Base-by-base conservation (phyloP, 1,140 invertebrate species). In the Dufourea novaeangliae region DNA sequence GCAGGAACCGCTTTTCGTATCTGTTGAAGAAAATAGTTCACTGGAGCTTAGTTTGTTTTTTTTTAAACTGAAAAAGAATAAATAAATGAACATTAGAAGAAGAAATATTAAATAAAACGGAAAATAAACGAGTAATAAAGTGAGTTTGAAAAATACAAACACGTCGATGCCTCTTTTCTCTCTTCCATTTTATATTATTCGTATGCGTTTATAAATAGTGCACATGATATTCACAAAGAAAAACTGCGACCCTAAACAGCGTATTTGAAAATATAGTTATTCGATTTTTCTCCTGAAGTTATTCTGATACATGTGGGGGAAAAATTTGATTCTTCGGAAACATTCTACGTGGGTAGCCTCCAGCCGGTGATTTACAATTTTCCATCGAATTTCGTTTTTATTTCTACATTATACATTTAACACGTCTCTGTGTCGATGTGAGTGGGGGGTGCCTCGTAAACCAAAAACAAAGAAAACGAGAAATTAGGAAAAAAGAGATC, bases 371-470 rank as follows among this genome's bases (percentile, higher is more conserved):
- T 32, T 61, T 83, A 78, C 67, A 74, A 32, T 67, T n/a, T n/a
- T 50, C 52, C 62, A 54, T 75, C 10, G 25, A n/a, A n/a, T n/a
- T n/a, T n/a, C n/a, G n/a, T 84, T 84, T 83, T 84, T 78, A 84
- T 78, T 78, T 84, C 82, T 84, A 84, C 52, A 84, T 79, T 69
- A 77, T 84, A 77, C 68, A 80, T 67, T 69, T 73, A 80, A 84
- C 50, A 80, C 50, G 68, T 66, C 52, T 68, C 57, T 59, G 70
- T 57, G 73, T 83, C 27, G 22, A 75, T 56, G 68, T 6, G 73
- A 57, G 66, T 74, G 52, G 25, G 41, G 76, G 71, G 76, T 79
- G 80, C 66, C 27, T 74, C n/a, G 20, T n/a, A 66, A 83, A 79
- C 68, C 74, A 67, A 84, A 66, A 12, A 57, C 2, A 32, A 25